A percentile compares a stretch with the other conserved stretches of the same genome.
These are phyloP conservation scores for Halcyon chelicuti DNA, from an alignment of 2,797 vertebrate species.

Conservation along the genomic window DNA sequence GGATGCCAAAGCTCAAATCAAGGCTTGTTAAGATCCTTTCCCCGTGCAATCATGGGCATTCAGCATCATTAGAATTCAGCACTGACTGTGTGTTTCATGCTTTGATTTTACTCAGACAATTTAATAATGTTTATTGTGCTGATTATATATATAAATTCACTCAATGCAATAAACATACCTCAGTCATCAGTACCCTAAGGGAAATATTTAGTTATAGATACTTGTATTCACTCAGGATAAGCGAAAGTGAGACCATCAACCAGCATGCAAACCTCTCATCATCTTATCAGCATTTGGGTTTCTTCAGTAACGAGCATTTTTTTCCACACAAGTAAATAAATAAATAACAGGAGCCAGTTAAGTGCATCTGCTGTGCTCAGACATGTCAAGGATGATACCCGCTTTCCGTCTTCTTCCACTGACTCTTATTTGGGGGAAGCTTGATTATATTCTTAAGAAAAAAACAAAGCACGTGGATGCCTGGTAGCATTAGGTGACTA, in stretches of 20 bases:
- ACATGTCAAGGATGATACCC: background rate
- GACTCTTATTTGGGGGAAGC: background rate
- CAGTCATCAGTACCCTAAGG: slow-evolving; percentile 64
- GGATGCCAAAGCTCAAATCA: slow-evolving; percentile 77
- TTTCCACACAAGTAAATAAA: slow-evolving; percentile 17
- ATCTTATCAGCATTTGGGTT: slow-evolving; percentile 39
- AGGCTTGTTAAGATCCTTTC: slow-evolving; percentile 82
- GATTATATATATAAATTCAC: slow-evolving; percentile 77
- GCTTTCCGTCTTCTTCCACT: background rate
- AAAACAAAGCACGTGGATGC: background rate
- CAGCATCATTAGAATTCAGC: slow-evolving; percentile 78
- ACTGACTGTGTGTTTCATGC: slow-evolving; percentile 67
- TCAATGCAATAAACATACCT: slow-evolving; percentile 72
- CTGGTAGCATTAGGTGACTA: accelerated
- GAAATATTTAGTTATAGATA: slow-evolving; percentile 69
- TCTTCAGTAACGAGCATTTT: background rate
- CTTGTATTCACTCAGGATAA: slow-evolving; percentile 68
- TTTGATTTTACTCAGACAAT: slow-evolving; percentile 78
- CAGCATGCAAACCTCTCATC: slow-evolving; percentile 58
- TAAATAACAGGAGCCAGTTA: background rate
- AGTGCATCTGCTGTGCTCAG: background rate
- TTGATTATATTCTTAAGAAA: background rate
- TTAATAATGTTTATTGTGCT: slow-evolving; percentile 81
- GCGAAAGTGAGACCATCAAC: slow-evolving; percentile 68
- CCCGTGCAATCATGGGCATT: slow-evolving; percentile 65